These are phyloP conservation scores for Chloroceryle amazona DNA, from an alignment of 2,797 vertebrate genomes.

Conservation along the genomic window DNA sequence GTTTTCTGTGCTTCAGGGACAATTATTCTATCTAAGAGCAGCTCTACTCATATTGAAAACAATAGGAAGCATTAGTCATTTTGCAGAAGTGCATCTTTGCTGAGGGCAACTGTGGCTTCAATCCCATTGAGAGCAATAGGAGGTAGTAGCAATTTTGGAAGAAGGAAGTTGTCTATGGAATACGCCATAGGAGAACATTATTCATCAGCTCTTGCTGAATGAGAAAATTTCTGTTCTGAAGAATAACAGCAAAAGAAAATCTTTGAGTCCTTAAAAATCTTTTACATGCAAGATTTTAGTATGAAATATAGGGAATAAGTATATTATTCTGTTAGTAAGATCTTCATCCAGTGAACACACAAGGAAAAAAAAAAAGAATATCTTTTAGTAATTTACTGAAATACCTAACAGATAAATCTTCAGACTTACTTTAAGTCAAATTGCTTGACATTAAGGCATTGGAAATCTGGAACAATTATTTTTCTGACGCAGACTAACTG, in stretches of 20 bases:
- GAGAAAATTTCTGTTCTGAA: slow-evolving; percentile 5
- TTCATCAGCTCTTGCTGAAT: slow-evolving; percentile 40
- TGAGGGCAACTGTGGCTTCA: slow-evolving; percentile 41
- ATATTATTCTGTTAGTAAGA: background rate
- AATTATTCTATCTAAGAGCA: background rate
- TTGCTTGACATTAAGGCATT: background rate
- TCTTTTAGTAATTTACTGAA: background rate
- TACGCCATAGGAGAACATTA: slow-evolving; percentile 29
- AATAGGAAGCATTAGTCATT: slow-evolving; percentile 53
- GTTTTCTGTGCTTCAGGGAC: background rate
- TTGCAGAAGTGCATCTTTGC: slow-evolving; percentile 35
- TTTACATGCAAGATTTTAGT: background rate
- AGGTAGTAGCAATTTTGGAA: slow-evolving; percentile 47
- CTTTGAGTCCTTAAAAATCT: background rate
- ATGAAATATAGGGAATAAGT: background rate
- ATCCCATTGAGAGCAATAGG: slow-evolving; percentile 43
- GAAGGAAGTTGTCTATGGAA: slow-evolving; percentile 10
- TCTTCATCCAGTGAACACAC: background rate
- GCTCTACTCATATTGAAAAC: slow-evolving; percentile 28
- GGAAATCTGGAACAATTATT: background rate
- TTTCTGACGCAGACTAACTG: background rate
- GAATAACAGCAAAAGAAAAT: background rate
- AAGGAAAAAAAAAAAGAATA: background rate
- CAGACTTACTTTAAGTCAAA: background rate
- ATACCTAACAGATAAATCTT: background rate